Conservation (phyloP, 2,888 invertebrate species). For the Watsonalla binaria region DNA sequence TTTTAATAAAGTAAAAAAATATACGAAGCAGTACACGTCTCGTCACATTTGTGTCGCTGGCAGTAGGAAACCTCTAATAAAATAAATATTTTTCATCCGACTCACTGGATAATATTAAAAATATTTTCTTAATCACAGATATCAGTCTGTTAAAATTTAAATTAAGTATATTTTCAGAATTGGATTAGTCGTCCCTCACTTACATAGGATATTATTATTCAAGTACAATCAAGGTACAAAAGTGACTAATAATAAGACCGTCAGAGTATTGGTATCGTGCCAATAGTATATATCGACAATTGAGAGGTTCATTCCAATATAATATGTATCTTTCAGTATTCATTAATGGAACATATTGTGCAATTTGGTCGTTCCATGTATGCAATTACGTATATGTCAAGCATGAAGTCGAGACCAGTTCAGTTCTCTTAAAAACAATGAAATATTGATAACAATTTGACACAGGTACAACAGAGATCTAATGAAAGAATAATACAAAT, state of each 20-base stretch:
- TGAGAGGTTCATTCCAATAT: constrained; percentile 41
- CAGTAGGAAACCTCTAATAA: constrained; percentile 74
- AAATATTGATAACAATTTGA: constrained; percentile 69
- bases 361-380: constrained; percentile 65
- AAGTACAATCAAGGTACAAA: constrained; percentile 76
- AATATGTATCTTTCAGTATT: constrained; percentile 24
- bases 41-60: constrained; percentile 65
- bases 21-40: constrained; percentile 61
- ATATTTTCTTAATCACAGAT: constrained; percentile 79
- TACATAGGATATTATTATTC: constrained; percentile 64
- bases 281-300: constrained; percentile 53
- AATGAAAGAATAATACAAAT: constrained; percentile 77
- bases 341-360: constrained; percentile 44
- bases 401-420: constrained; percentile 56
- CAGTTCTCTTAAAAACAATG: constrained; percentile 62
- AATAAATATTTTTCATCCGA: constrained; percentile 76
- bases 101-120: constrained; percentile 79
- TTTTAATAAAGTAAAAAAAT: constrained; percentile 55
- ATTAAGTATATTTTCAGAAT: constrained; percentile 78
- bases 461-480: constrained; percentile 79
- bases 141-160: constrained; percentile 79
- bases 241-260: constrained; percentile 74
- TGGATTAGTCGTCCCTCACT: constrained; percentile 72
- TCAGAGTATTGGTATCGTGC: constrained; percentile 68
- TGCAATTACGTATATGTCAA: constrained; percentile 59